Evolutionary conservation across 2,888 invertebrate genomes (phyloP), one percentile per base, ranked within the genome.

Genomic region (Myathropa florea): DNA sequence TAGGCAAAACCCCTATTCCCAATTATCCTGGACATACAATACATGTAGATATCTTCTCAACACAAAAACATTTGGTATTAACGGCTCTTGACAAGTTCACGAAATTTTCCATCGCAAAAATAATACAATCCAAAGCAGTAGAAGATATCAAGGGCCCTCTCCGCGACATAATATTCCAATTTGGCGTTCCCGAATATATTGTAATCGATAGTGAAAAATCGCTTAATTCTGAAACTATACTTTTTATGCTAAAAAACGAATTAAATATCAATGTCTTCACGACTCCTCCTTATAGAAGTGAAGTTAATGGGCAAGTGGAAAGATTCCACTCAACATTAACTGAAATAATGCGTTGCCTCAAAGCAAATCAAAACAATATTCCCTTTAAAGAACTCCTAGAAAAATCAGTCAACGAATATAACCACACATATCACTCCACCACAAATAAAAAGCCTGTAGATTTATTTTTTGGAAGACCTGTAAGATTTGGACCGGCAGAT

Each of bases 271-370:
- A n/a, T n/a, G n/a, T n/a, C n/a, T n/a, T n/a, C n/a, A n/a, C n/a
- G n/a, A n/a, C n/a, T n/a, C n/a, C n/a, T n/a, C n/a, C n/a, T n/a
- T n/a, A n/a, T n/a, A n/a, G 68, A 24, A 83, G 83, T 21, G 70
- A 80, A 77, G 65, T 67, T 4, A 88, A 83, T 46, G 81, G 85
- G 0, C 75, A 81, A 23, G 71, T 83, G 3, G 86, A 86, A 63
- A 30, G 86, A 0, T 81, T 86, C 21, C 86, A 88, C 28, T 88
- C 78, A 2, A 86, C 88, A 2, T 30, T 88, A 7, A 23, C 80
- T 0, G 83, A 88, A 55, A 86, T 88, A 6, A 81, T 86, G 78
- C 39, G 88, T 53, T 86, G 84, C 18, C 46, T 80, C 4, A 85
- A 85, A 36, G 14, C 59, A 3, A 68, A n/a, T n/a, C n/a, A n/a